These are phyloP conservation scores for Alfaro cultratus DNA, from an alignment of 2,797 vertebrate species.

Conservation along the genomic window DNA sequence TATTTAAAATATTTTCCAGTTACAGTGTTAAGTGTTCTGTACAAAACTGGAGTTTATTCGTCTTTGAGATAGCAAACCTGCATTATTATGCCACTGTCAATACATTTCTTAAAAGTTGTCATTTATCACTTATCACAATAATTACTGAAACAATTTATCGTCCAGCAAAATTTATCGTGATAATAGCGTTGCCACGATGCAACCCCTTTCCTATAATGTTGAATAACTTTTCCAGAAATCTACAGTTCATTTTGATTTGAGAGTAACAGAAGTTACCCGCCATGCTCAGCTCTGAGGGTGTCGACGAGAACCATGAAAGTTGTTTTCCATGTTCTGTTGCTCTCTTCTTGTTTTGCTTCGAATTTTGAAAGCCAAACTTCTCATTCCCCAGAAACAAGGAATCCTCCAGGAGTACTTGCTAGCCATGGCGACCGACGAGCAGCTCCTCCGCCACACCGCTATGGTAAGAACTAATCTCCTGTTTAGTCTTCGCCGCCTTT, in stretches of 20 bases:
- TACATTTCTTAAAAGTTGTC: too few species aligned
- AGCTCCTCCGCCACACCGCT: constrained; percentile 89
- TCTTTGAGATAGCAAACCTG: too few species aligned
- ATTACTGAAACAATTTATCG: too few species aligned
- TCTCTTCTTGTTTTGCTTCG: constrained; percentile 6
- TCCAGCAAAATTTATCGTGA: too few species aligned
- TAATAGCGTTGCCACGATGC: not conserved
- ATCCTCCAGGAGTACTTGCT: constrained; percentile 93
- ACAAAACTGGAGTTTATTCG: too few species aligned
- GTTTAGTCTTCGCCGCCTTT: not conserved
- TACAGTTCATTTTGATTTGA: not conserved
- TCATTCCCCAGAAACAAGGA: constrained; percentile 85
- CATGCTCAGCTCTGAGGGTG: not conserved
- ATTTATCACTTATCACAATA: too few species aligned
- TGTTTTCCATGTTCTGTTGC: constrained; percentile 5
- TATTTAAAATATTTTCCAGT: too few species aligned
- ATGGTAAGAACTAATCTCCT: constrained; percentile 81
- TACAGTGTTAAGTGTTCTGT: too few species aligned
- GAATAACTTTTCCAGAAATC: not conserved
- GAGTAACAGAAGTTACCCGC: not conserved
- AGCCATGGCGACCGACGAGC: constrained; percentile 93
- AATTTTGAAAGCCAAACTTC: constrained; percentile 16
- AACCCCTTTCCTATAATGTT: not conserved
- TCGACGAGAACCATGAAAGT: not conserved
- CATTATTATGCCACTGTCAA: too few species aligned